Base-by-base conservation (phyloP, 2,888 invertebrate species). In the Fragum whitleyi region DNA sequence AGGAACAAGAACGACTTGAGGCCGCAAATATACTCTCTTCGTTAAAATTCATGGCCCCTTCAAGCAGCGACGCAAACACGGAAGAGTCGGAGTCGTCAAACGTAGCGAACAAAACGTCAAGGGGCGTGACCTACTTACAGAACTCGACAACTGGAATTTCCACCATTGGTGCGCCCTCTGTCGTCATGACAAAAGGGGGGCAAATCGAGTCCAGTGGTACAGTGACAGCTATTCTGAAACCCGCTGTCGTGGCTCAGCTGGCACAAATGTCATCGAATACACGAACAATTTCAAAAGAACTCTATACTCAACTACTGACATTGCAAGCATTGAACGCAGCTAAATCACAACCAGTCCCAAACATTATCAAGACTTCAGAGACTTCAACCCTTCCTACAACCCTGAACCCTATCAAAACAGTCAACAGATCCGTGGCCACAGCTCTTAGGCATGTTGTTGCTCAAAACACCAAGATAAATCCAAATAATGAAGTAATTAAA, bases 1-100 rank as follows among this genome's bases (percentile, higher is more conserved):
- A 89, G 72, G 73, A 77, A 62, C 81, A 83, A 53, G 89, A 89
- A 65, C 73, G 87, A 69, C 85, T 89, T 19, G 89, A 88, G 47
- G 89, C 88, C 16, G 89, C 89, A 1, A 81, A 72, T 75, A 79
- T 75, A 59, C 47, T 85, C 21, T 85, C 85, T 5, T 85, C 85
- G 0, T 72, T 85, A 32, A 79, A 69, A 69, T 85, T 79, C 61
- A 61, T 81, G 47, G 61, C 81, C 5, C 85, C 85, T 5, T 53
- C 65, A 36, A 29, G 74, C 23, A 19, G 32, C 2, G 77, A 77
- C 0, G 28, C 67, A 23, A 11, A 42, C 9, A 61, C 53, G 9
- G 28, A 21, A 1, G 59, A 16, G 21, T 32, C 61, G 21, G 19
- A 28, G 9, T 23, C 51, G 1, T 32, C 29, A 1, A 59, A 76